These are phyloP conservation scores for Archilochus colubris DNA, from an alignment of 2,113 vertebrate genomes.

Conservation along the genomic window DNA sequence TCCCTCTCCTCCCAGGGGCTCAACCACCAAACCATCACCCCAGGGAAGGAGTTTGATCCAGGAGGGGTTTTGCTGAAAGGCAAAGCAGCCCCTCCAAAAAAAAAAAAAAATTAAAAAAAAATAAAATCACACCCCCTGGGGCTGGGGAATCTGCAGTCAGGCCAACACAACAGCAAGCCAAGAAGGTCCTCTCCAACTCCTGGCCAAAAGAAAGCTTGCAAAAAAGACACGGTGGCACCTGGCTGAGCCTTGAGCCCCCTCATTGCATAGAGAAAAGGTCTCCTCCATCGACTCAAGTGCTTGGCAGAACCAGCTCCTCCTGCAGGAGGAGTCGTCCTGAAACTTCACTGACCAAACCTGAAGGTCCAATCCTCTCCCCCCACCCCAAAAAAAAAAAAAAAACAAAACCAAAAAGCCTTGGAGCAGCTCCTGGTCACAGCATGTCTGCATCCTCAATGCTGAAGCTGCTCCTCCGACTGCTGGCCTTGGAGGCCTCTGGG, in stretches of 20 bases:
- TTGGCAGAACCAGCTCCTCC: background rate
- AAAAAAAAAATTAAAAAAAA: too few relatives aligned
- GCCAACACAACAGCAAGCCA: background rate
- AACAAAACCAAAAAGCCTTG: background rate
- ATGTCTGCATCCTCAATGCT: slow-evolving; percentile 97
- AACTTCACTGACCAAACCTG: background rate
- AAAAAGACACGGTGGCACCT: background rate
- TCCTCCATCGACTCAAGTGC: slow-evolving; percentile 14
- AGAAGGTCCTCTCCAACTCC: background rate
- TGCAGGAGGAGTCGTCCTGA: background rate
- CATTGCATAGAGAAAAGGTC: slow-evolving; percentile 50
- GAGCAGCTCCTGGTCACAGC: slow-evolving; percentile 79
- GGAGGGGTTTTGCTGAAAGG: background rate
- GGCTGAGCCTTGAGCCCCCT: background rate
- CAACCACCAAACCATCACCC: background rate
- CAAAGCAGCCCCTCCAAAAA: background rate
- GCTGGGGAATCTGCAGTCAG: slow-evolving; percentile 13
- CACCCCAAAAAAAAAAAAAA: too few relatives aligned
- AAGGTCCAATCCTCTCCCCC: background rate
- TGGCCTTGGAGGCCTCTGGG: slow-evolving; percentile 92
- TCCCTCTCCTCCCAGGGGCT: background rate
- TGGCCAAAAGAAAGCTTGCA: slow-evolving; percentile 9
- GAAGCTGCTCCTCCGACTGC: slow-evolving; percentile 97
- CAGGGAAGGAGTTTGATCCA: background rate
- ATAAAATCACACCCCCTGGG: background rate